phyloP scores from a whole-genome alignment of 2,797 vertebrate genomes.

The Cirrhinus mrigala region DNA sequence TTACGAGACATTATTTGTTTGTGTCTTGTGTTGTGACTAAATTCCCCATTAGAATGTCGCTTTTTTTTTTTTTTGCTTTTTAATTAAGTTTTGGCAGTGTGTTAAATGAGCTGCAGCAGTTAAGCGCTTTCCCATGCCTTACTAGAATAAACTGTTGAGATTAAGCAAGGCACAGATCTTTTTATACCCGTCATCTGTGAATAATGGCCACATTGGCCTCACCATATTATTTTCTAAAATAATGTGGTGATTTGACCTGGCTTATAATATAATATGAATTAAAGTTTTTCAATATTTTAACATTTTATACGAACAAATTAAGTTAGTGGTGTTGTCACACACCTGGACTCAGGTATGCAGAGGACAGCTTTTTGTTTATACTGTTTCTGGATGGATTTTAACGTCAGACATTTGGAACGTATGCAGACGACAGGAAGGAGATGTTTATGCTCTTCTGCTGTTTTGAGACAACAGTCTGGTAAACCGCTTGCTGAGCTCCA shows the following conservation, averaged over 20 bases:
- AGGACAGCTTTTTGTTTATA: not conserved
- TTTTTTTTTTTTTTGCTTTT: slow-evolving; percentile 36
- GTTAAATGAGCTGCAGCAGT: slow-evolving; percentile 45
- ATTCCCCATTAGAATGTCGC: slow-evolving; percentile 48
- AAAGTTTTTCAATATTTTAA: not conserved
- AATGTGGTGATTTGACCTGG: not conserved
- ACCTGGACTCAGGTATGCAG: not conserved
- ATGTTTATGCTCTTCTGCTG: slow-evolving; percentile 31
- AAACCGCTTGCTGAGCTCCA: slow-evolving; percentile 66
- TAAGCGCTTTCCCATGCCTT: not conserved
- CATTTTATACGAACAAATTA: too few species aligned
- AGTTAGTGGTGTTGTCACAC: not conserved
- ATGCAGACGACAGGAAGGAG: slow-evolving; percentile 29
- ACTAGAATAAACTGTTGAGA: slow-evolving; percentile 28
- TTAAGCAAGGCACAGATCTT: slow-evolving; percentile 30
- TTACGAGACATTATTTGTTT: slow-evolving; percentile 48
- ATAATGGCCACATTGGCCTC: not conserved
- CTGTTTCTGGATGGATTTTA: slow-evolving; percentile 1
- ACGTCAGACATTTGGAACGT: slow-evolving; percentile 8
- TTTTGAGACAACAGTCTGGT: slow-evolving; percentile 58
- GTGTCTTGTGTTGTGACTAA: slow-evolving; percentile 45
- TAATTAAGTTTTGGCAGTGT: slow-evolving; percentile 48
- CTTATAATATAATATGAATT: not conserved
- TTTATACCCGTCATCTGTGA: slow-evolving; percentile 9
- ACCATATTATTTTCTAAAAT: not conserved